phyloP scores from a whole-genome alignment of 2,113 vertebrate species.

The Cyprinodon tularosa region DNA sequence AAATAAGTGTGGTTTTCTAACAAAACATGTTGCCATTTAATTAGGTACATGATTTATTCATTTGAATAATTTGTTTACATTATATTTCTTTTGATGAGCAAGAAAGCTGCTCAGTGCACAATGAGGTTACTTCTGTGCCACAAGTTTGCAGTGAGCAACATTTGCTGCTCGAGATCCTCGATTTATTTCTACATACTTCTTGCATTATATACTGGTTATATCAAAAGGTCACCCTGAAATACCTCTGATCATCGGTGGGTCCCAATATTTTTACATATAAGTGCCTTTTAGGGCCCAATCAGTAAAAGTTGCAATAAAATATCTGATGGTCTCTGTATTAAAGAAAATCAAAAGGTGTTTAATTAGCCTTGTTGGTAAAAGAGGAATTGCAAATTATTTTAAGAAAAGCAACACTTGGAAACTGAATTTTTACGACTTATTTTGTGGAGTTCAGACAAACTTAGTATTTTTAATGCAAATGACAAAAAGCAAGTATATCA shows the following conservation, averaged over 20 bases:
- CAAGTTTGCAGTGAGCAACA: conserved; percentile 9
- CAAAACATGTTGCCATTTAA: conserved; percentile 22
- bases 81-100: conserved; percentile 27
- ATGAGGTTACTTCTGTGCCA: conserved; percentile 23
- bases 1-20: conserved; percentile 4
- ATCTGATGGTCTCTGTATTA: too few species aligned
- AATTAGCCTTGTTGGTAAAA: too few species aligned
- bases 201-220: conserved; percentile 10
- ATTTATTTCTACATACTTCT: conserved; percentile 9
- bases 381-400: too few species aligned
- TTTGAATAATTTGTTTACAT: background rate
- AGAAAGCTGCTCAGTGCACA: conserved; percentile 30
- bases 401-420: too few species aligned
- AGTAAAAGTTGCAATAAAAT: too few species aligned
- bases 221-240: background rate
- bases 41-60: conserved; percentile 5
- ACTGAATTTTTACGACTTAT: too few species aligned
- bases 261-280: background rate
- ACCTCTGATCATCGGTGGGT: background rate
- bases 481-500: too few species aligned
- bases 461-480: too few species aligned
- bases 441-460: too few species aligned
- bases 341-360: too few species aligned
- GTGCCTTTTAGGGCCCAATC: too few species aligned
- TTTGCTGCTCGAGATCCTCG: background rate